phyloP scores from a whole-genome alignment of 1,140 invertebrate species.

The Tribolium castaneum region DNA sequence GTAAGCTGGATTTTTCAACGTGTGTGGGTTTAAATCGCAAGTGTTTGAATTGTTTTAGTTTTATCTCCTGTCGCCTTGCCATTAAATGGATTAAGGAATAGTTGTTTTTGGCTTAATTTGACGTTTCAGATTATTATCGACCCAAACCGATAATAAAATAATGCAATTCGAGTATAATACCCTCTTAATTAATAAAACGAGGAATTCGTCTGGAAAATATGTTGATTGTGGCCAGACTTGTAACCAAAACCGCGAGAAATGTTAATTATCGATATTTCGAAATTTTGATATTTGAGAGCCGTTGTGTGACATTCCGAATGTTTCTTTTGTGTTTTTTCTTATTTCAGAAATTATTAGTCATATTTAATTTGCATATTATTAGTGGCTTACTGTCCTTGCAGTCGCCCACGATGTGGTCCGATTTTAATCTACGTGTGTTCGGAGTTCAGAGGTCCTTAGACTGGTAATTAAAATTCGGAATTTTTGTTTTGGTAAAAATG shows the following conservation, averaged over 20 bases:
- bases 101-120: neutral
- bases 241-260: neutral
- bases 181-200: neutral
- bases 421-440: conserved; percentile 1
- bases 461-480: neutral
- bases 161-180: neutral
- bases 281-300: neutral
- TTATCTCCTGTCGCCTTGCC: neutral
- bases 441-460: neutral
- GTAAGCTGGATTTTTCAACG: neutral
- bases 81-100: neutral
- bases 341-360: neutral
- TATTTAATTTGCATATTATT: neutral
- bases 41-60: neutral
- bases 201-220: neutral
- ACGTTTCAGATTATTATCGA: neutral
- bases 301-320: neutral
- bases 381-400: neutral
- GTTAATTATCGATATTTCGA: neutral
- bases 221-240: neutral
- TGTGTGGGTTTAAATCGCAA: neutral
- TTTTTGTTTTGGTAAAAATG: neutral
- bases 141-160: neutral
- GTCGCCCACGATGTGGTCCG: neutral
- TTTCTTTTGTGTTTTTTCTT: neutral